Evolutionary conservation across 2,113 vertebrate species (phyloP).

Genomic region (Aplodontia rufa): DNA sequence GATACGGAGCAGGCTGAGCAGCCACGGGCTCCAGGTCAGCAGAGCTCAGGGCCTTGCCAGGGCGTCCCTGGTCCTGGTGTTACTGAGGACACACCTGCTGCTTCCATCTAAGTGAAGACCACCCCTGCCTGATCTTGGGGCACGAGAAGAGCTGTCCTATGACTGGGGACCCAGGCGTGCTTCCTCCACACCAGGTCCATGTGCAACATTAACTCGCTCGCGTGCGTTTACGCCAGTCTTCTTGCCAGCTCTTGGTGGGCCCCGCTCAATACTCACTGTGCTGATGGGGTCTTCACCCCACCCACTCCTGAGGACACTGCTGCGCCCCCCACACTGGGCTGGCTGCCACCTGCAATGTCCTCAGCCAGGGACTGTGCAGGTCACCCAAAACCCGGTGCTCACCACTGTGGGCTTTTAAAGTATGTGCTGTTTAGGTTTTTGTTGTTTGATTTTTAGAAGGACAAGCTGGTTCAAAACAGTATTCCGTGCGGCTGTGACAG

Average conservation of each 20-base stretch:
- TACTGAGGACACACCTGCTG: neutral
- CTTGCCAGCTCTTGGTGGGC: no score
- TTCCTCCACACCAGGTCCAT: constrained; percentile 72
- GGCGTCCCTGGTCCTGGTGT: neutral
- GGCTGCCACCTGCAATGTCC: neutral
- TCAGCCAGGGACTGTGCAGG: rapidly evolving
- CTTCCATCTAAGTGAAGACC: constrained; percentile 53
- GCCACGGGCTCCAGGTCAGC: rapidly evolving
- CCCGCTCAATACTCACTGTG: no score
- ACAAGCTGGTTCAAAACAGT: no score
- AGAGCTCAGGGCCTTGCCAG: neutral
- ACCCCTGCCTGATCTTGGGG: neutral
- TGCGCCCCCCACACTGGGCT: no score
- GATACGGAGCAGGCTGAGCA: constrained; percentile 40
- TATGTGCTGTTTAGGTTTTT: no score
- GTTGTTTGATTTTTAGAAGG: no score
- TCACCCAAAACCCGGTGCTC: rapidly evolving
- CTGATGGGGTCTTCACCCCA: no score
- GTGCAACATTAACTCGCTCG: constrained; percentile 46
- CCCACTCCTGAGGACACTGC: neutral
- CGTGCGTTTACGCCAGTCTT: no score
- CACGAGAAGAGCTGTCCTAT: constrained; percentile 39
- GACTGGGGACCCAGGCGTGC: neutral
- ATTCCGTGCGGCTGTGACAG: no score
- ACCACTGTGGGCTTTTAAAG: neutral